A percentile compares a stretch with the other conserved stretches of the same genome.
These are phyloP conservation scores for Drosophila robusta DNA, from an alignment of 2,888 invertebrate species.

Conservation along the genomic window DNA sequence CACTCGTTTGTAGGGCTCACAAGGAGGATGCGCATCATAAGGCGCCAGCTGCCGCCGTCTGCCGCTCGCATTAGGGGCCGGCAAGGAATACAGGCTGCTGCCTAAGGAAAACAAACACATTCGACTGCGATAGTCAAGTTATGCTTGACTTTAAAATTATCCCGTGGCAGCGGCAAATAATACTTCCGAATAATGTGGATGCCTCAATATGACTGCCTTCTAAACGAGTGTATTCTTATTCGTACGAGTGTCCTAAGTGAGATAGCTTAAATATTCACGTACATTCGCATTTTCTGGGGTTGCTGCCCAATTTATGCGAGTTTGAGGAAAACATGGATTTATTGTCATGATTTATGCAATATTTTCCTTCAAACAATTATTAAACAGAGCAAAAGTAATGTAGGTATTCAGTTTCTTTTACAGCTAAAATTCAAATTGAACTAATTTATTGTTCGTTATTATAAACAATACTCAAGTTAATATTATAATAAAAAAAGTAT, in stretches of 20 bases:
- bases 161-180: conserved; percentile 4
- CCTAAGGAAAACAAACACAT: conserved; percentile 21
- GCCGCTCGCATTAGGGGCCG: conserved; percentile 38
- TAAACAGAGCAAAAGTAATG: too few species aligned
- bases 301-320: neutral
- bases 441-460: too few species aligned
- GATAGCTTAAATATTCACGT: neutral
- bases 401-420: too few species aligned
- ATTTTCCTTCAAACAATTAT: neutral
- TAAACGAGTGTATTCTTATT: neutral
- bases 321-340: neutral
- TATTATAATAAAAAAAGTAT: too few species aligned
- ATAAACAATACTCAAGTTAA: too few species aligned
- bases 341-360: neutral
- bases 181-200: neutral
- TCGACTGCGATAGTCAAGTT: conserved; percentile 3
- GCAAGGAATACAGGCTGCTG: conserved; percentile 14
- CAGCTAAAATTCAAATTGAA: too few species aligned
- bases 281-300: neutral
- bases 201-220: too few species aligned
- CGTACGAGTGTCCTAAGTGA: neutral
- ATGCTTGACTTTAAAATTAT: conserved; percentile 10
- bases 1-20: conserved; percentile 6
- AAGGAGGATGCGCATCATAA: conserved; percentile 37
- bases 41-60: conserved; percentile 58